Base-by-base conservation (phyloP, 2,888 invertebrate genomes). In the Lycophotia porphyrea region DNA sequence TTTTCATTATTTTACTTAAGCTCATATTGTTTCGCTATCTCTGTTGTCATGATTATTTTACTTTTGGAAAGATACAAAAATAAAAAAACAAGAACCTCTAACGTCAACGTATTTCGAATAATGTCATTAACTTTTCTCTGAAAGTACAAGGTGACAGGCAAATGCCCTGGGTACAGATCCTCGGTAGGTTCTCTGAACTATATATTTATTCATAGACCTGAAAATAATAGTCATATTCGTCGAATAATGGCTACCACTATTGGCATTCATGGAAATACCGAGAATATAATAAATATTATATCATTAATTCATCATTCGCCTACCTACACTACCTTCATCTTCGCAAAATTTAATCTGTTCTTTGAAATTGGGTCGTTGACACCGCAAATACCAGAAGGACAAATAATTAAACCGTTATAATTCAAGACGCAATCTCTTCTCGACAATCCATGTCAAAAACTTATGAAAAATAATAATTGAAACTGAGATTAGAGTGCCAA, bases 361-460 rank as follows among this genome's bases (percentile, higher is more conserved):
- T 68, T 63, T 21, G 36, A 24, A 69, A 34, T 31, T n/a, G 44
- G 36, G 24, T 49, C 49, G 31, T 67, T 61, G 69, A 67, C n/a
- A n/a, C 27, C 42, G 21, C 31, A 44, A 18, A 55, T 71, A 44
- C 8, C 11, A n/a, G 36, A n/a, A 39, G 1, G n/a, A 15, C n/a
- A 63, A n/a, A 39, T n/a, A 63, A 63, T 63, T 39, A 39, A 39
- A 63, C 34, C n/a, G n/a, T 63, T 15, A 2, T 21, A n/a, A 15
- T 39, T 63, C 61, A 36, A 39, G 39, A 15, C 39, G 15, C n/a
- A n/a, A 13, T 34, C 11, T 13, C 15, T 13, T 36, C 36, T 24
- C 63, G n/a, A 63, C 39, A 39, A n/a, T n/a, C 15, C 15, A n/a
- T 39, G 39, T 63, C 39, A 63, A 63, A 58, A 39, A n/a, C 39